phyloP scores from a whole-genome alignment of 2,888 invertebrate species.

The Saturnia japonica region DNA sequence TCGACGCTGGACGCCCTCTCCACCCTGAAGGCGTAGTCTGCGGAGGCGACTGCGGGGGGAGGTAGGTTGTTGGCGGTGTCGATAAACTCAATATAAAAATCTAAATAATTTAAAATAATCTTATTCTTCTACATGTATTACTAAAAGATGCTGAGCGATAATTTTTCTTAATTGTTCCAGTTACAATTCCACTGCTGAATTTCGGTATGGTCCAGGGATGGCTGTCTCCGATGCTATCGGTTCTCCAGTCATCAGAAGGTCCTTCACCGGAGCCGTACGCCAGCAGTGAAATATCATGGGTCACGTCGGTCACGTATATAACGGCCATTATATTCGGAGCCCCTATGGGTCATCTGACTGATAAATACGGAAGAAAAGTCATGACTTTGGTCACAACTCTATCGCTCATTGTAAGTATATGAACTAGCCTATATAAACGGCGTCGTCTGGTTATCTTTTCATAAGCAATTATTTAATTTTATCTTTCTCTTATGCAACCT shows the following conservation, averaged over 20 bases:
- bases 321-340: conserved; percentile 73
- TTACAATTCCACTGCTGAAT: conserved; percentile 70
- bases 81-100: too few species aligned
- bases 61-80: too few species aligned
- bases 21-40: too few species aligned
- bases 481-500: too few species aligned
- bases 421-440: background rate
- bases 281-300: conserved; percentile 68
- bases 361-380: conserved; percentile 66
- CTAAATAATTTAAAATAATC: too few species aligned
- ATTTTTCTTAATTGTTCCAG: conserved; percentile 41
- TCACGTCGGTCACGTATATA: conserved; percentile 73
- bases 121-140: too few species aligned
- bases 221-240: conserved; percentile 74
- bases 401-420: conserved; percentile 69
- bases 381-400: conserved; percentile 70
- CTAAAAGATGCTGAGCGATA: background rate
- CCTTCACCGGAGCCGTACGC: conserved; percentile 62
- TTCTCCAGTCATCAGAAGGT: conserved; percentile 60
- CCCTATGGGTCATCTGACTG: conserved; percentile 73
- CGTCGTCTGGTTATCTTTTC: too few species aligned
- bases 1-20: too few species aligned
- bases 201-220: conserved; percentile 78
- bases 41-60: too few species aligned
- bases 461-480: too few species aligned